phyloP scores from a whole-genome alignment of 2,888 invertebrate genomes.

The Eristalinus aeneus region DNA sequence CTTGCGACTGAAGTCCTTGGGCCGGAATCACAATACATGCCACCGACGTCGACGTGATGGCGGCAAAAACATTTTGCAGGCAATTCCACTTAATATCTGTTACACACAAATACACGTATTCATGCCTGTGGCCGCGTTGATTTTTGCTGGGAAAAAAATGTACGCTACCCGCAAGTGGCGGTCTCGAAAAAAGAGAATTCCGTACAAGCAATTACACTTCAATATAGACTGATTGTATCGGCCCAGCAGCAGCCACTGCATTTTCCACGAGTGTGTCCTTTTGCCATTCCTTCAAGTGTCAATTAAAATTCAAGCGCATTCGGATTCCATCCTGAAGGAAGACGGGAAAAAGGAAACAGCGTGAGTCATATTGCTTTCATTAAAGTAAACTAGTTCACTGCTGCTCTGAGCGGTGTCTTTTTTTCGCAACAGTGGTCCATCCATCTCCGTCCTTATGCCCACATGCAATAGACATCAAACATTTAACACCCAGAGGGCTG shows the following conservation, averaged over 20 bases:
- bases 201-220: not conserved
- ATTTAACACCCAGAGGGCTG: constrained; percentile 36
- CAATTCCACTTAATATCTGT: not conserved
- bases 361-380: constrained; percentile 57
- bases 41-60: not conserved
- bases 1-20: not conserved
- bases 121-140: not conserved
- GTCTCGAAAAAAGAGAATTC: not conserved
- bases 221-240: not conserved
- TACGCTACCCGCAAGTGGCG: not conserved
- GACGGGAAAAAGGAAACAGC: not conserved
- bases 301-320: constrained; percentile 53
- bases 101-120: not conserved
- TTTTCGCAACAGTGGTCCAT: not conserved
- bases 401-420: not conserved
- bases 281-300: constrained; percentile 46
- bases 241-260: constrained; percentile 6
- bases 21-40: not conserved
- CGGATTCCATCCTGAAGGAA: not conserved
- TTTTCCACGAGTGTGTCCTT: not conserved
- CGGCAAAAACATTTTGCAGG: not conserved
- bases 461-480: constrained; percentile 57
- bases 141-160: not conserved
- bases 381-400: constrained; percentile 60
- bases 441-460: constrained; percentile 36